phyloP scores from a whole-genome alignment of 2,113 vertebrate species.

The Grantiella picta region DNA sequence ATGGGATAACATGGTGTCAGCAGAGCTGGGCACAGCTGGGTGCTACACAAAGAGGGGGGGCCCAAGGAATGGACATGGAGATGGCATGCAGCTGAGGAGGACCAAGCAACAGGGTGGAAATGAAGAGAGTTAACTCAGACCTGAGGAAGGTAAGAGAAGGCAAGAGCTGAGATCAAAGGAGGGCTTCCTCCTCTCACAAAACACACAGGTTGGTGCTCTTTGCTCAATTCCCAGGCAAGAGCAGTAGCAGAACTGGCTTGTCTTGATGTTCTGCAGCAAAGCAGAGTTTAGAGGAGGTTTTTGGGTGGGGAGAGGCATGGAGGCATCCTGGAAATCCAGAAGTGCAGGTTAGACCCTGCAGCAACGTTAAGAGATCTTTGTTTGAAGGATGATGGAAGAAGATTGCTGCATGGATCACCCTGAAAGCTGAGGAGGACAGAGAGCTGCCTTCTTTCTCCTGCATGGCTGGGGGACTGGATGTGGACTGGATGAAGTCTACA shows the following conservation, averaged over 20 bases:
- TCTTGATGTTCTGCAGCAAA: background rate
- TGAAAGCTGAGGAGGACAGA: background rate
- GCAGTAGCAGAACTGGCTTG: constrained; percentile 25
- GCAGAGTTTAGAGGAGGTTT: background rate
- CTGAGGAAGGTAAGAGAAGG: background rate
- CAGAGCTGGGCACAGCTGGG: background rate
- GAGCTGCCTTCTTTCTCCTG: background rate
- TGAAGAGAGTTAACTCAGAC: background rate
- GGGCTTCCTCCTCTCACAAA: background rate
- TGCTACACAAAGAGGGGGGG: background rate
- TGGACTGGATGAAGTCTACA: background rate
- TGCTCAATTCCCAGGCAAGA: background rate
- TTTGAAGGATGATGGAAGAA: background rate
- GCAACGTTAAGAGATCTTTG: background rate
- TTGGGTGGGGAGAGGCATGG: background rate
- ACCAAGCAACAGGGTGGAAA: rapidly evolving
- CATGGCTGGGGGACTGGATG: background rate
- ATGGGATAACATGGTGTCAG: rapidly evolving
- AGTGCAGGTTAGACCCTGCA: constrained; percentile 31
- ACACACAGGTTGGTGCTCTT: background rate
- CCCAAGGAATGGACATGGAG: rapidly evolving
- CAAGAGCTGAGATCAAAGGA: background rate
- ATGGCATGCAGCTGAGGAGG: background rate
- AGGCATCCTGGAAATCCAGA: constrained; percentile 40
- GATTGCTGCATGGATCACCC: rapidly evolving